A percentile compares a stretch with the other conserved stretches of the same genome.
These are phyloP conservation scores for Ametastegia equiseti DNA, from an alignment of 2,888 invertebrate species.

Conservation along the genomic window DNA sequence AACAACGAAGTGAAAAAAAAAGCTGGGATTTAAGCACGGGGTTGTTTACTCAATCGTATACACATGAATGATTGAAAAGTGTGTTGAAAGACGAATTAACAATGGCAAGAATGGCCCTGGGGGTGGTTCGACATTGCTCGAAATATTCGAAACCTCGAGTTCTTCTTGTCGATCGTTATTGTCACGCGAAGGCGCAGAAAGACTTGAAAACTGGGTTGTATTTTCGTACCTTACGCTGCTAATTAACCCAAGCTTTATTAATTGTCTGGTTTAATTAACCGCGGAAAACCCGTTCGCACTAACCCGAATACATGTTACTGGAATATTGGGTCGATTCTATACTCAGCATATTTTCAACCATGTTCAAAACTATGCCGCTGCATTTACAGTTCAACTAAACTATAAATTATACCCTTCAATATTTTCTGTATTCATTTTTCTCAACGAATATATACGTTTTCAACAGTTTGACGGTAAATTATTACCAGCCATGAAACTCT, in stretches of 20 bases:
- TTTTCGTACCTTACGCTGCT: not conserved
- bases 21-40: not conserved
- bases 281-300: not conserved
- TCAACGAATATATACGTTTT: conserved; percentile 11
- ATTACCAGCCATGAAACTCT: not conserved
- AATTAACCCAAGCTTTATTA: not conserved
- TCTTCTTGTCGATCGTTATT: not conserved
- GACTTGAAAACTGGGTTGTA: not conserved
- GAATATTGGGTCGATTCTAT: conserved; percentile 31
- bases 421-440: not conserved
- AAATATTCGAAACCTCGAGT: not conserved
- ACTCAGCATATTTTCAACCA: not conserved
- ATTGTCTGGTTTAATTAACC: not conserved
- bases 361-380: not conserved
- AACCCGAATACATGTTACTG: not conserved
- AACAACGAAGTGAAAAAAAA: not conserved
- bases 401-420: conserved; percentile 10
- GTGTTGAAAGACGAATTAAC: not conserved
- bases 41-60: not conserved
- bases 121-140: not conserved
- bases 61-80: not conserved
- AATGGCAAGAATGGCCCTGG: not conserved
- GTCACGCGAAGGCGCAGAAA: not conserved
- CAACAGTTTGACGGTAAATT: not conserved
- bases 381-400: not conserved